Conservation (phyloP, 2,797 vertebrate species). For the Knipowitschia caucasica region DNA sequence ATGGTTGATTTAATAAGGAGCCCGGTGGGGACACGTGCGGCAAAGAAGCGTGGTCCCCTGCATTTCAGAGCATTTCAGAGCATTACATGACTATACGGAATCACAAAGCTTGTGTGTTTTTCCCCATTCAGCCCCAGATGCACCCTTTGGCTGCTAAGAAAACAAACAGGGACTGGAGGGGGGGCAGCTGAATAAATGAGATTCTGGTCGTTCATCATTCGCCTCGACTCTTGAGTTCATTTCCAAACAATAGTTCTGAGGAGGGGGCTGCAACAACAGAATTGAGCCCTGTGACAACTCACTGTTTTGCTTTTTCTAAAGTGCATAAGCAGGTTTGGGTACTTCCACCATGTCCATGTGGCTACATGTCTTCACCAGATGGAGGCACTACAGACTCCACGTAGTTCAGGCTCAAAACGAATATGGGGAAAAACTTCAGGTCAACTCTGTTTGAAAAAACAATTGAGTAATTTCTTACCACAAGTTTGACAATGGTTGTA, state of each 20-base stretch:
- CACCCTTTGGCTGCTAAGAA: slow-evolving; percentile 46
- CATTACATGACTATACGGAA: slow-evolving; percentile 33
- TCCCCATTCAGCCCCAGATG: slow-evolving; percentile 46
- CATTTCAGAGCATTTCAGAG: not conserved
- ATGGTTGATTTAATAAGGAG: not conserved
- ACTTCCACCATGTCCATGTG: slow-evolving; percentile 16
- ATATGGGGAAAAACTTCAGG: not conserved
- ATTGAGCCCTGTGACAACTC: slow-evolving; percentile 23
- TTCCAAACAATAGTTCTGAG: slow-evolving; percentile 58
- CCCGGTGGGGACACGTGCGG: slow-evolving; percentile 6
- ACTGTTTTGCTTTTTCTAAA: slow-evolving; percentile 27
- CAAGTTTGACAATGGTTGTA: slow-evolving; percentile 22
- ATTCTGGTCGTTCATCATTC: slow-evolving; percentile 36
- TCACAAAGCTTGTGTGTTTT: slow-evolving; percentile 38
- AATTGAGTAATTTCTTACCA: slow-evolving; percentile 10
- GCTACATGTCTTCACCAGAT: slow-evolving; percentile 31
- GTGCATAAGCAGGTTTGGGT: slow-evolving; percentile 1
- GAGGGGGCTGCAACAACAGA: slow-evolving; percentile 40
- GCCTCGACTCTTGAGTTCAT: slow-evolving; percentile 27
- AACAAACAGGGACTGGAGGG: slow-evolving; percentile 54
- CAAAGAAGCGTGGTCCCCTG: slow-evolving; percentile 7
- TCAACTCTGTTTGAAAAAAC: too few relatives aligned
- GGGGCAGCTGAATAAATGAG: slow-evolving; percentile 69
- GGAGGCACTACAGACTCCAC: slow-evolving; percentile 51
- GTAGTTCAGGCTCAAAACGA: not conserved